Base-by-base conservation (phyloP, 2,113 vertebrate genomes). In the Seriola quinqueradiata region DNA sequence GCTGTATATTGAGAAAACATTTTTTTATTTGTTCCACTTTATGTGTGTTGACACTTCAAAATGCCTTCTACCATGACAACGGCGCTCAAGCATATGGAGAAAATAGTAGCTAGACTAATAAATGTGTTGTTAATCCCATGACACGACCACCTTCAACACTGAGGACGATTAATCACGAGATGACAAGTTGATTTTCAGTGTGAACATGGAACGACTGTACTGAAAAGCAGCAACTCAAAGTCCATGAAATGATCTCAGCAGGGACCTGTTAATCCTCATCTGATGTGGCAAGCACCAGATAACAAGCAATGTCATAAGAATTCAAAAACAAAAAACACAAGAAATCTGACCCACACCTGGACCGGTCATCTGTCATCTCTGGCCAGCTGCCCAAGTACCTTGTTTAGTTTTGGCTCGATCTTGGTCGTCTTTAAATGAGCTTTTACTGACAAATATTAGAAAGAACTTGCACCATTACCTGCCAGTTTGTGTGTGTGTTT, bases 191-290 rank as follows among this genome's bases (percentile, higher is more conserved):
- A 65, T 40, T 70, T 50, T 65, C 19, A 57, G 5, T 13, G 28
- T 28, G 38, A 67, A 50, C 16, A n/a, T 8, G 38, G 11, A n/a
- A 54, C 5, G 3, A 4, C 34, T n/a, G 21, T 9, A 6, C 11
- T 28, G 34, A 75, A 50, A 38, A 50, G 44, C 4, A 46, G 40
- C 63, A 32, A 55, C 57, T 57, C 8, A 68, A 64, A 60, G 16
- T 59, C 13, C 19, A 21, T 58, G 5, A 69, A 75, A 70, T 21
- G 1, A 74, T 78, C 78, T 71, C 75, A 28, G 60, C 17, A 23
- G 59, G 50, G 0, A 79, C 16, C 38, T n/a, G 1, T 63, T 84
- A 55, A 70, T 79, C 58, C 32, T 82, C 46, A 7, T 55, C 60
- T 55, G 60, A 75, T 58, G 28, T 14, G 16, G 48, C 58, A 83